Evolutionary conservation across 1,140 invertebrate genomes (phyloP).

Genomic region (Drosophila persimilis): DNA sequence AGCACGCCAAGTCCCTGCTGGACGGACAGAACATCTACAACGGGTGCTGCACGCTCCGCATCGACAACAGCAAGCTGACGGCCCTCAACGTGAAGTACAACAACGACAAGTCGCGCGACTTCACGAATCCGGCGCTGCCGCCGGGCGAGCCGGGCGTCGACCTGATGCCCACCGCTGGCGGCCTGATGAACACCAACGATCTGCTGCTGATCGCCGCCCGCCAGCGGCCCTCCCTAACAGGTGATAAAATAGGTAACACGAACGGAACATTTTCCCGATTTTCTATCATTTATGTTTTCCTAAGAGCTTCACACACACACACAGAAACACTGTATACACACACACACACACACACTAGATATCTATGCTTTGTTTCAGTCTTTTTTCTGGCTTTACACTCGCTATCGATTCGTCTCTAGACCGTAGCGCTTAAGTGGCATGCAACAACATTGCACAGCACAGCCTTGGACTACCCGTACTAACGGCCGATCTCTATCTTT

Average conservation of each 20-base stretch:
- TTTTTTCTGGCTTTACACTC: conserved; percentile 59
- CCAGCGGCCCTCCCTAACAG: conserved; percentile 85
- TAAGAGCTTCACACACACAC: conserved; percentile 38
- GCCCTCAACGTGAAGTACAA: conserved; percentile 99
- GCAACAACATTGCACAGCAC: conserved; percentile 20
- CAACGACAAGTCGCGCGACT: conserved; percentile 99
- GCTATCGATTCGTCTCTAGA: conserved; percentile 69
- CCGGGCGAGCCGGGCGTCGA: conserved; percentile 93
- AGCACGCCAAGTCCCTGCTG: conserved; percentile 96
- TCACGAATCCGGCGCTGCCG: conserved; percentile 98
- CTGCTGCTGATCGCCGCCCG: conserved; percentile 88
- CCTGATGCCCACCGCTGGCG: conserved; percentile 86
- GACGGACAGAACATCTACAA: conserved; percentile 99
- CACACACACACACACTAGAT: background rate
- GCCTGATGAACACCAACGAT: conserved; percentile 85
- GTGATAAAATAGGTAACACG: conserved; percentile 84
- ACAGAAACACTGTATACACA: background rate
- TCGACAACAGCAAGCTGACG: conserved; percentile 99
- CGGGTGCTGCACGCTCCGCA: conserved; percentile 98
- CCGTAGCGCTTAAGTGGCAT: conserved; percentile 62
- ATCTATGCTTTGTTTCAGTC: conserved; percentile 37
- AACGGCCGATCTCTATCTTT: conserved; percentile 23
- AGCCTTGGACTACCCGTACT: background rate
- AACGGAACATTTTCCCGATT: conserved; percentile 70
- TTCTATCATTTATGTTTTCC: conserved; percentile 60